phyloP scores from a whole-genome alignment of 2,797 vertebrate species.

The Urocyon cinereoargenteus region DNA sequence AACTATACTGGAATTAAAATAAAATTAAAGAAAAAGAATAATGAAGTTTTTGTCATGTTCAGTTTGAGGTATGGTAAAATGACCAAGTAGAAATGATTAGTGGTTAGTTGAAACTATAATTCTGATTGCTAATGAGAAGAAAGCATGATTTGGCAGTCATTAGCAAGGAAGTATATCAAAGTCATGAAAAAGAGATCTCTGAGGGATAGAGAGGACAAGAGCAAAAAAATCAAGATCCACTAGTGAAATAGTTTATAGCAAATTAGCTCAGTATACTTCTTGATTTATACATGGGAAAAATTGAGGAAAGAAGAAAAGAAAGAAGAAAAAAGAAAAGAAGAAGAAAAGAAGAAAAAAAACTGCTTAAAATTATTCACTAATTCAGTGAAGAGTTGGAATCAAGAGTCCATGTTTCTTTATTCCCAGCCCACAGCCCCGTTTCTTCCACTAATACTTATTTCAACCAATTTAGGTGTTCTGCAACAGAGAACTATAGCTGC shows the following conservation, averaged over 20 bases:
- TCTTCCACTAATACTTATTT: constrained; percentile 34
- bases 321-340: too few relatives aligned
- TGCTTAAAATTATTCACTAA: background rate
- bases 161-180: background rate
- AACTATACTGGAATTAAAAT: background rate
- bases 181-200: background rate
- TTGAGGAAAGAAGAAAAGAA: constrained; percentile 6
- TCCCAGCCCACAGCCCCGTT: background rate
- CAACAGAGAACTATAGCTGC: constrained; percentile 78
- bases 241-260: background rate
- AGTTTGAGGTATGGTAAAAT: background rate
- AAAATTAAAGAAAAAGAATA: background rate
- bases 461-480: background rate
- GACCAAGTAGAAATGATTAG: background rate
- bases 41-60: background rate
- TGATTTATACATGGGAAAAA: background rate
- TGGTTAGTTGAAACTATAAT: background rate
- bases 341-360: background rate
- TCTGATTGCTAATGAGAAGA: background rate
- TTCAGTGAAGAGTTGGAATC: background rate
- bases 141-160: background rate
- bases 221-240: background rate
- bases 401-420: background rate
- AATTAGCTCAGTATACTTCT: background rate
- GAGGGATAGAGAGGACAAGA: constrained; percentile 6